Evolutionary conservation across 2,888 invertebrate species (phyloP).

Genomic region (Eupelmus urozonus): DNA sequence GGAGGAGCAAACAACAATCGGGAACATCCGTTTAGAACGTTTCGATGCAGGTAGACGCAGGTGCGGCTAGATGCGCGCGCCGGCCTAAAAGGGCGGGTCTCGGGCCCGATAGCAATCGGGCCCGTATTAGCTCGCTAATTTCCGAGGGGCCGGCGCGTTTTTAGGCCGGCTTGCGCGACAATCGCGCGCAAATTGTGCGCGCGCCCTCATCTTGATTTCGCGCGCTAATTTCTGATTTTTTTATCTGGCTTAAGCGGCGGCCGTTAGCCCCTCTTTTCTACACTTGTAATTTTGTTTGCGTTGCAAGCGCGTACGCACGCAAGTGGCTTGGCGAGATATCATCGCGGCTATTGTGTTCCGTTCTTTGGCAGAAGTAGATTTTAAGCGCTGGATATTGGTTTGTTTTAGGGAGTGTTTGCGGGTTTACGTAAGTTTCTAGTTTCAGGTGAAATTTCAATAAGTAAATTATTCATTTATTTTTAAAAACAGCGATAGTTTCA

Average conservation of each 20-base stretch:
- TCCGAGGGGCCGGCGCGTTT: conserved; percentile 1
- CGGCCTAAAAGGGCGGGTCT: conserved; percentile 63
- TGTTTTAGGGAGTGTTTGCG: too few species aligned
- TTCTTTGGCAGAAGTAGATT: too few species aligned
- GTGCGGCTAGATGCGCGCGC: conserved; percentile 63
- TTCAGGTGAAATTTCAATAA: too few species aligned
- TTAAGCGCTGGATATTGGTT: too few species aligned
- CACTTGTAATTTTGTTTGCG: conserved; percentile 48
- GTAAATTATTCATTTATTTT: too few species aligned
- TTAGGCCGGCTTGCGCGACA: background rate
- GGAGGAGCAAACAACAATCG: conserved; percentile 24
- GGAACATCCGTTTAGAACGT: conserved; percentile 34
- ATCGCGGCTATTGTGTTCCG: conserved; percentile 7
- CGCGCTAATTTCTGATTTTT: conserved; percentile 5
- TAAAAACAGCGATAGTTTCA: too few species aligned
- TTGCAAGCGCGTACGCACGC: too few species aligned
- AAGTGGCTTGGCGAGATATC: conserved; percentile 14
- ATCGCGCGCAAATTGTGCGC: conserved; percentile 35
- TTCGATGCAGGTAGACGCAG: conserved; percentile 64
- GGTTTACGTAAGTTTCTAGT: too few species aligned
- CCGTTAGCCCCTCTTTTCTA: background rate
- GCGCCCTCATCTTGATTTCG: conserved; percentile 32
- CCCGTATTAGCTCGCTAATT: conserved; percentile 69
- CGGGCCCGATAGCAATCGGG: conserved; percentile 66
- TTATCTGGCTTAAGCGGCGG: background rate